Evolutionary conservation across 2,888 invertebrate genomes (phyloP).

Genomic region (Tinea pellionella): DNA sequence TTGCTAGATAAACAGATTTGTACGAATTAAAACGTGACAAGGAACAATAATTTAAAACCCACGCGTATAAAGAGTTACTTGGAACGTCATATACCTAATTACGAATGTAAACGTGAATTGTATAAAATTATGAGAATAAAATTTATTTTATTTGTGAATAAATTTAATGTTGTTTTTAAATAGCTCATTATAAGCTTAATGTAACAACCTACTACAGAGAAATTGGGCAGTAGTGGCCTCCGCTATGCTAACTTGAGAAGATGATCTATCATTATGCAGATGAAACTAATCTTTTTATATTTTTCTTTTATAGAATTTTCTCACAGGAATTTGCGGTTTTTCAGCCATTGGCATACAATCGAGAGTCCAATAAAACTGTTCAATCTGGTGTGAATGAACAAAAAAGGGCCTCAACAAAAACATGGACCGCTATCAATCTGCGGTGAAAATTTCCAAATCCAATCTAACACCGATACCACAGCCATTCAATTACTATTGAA

Average conservation of each 20-base stretch:
- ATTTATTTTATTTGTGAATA: not conserved
- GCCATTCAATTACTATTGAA: conserved; percentile 1
- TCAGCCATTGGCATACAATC: not conserved
- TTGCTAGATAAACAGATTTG: not conserved
- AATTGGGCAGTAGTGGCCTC: too few species aligned
- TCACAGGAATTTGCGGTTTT: not conserved
- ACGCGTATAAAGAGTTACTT: not conserved
- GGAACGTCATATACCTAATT: not conserved
- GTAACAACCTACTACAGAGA: too few species aligned
- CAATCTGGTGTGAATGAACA: conserved; percentile 1
- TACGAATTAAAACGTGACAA: not conserved
- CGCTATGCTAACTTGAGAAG: too few species aligned
- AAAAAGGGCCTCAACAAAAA: conserved; percentile 14
- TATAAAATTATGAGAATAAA: not conserved
- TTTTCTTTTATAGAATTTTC: not conserved
- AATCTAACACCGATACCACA: conserved; percentile 27
- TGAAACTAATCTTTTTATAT: too few species aligned
- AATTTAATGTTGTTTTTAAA: too few species aligned
- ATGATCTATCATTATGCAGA: too few species aligned
- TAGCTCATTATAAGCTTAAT: too few species aligned
- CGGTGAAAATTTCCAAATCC: conserved; percentile 30
- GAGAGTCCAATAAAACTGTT: not conserved
- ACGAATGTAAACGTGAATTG: not conserved
- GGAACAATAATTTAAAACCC: not conserved
- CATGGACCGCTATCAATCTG: conserved; percentile 29